phyloP scores from a whole-genome alignment of 37 sponge, comb jelly and placozoan genomes.

The Tethya wilhelma region DNA sequence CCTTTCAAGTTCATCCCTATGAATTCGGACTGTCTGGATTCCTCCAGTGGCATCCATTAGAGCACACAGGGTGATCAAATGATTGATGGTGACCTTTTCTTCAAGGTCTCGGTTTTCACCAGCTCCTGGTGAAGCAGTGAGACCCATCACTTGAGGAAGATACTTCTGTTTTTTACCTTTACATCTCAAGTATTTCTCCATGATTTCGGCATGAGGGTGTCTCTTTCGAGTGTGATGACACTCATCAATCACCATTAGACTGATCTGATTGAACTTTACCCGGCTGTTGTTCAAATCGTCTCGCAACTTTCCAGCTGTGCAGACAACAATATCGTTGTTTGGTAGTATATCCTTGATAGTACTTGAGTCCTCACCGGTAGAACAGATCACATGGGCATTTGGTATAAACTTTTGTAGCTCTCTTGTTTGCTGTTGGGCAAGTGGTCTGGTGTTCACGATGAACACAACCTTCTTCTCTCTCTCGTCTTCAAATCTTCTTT shows the following conservation, averaged over 20 bases:
- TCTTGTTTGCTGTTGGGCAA: conserved; percentile 59
- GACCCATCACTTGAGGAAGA: conserved; percentile 62
- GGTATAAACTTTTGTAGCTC: conserved; percentile 31
- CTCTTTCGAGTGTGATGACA: conserved; percentile 55
- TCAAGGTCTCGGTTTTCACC: conserved; percentile 33
- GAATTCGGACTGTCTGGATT: conserved; percentile 25
- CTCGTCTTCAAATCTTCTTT: not conserved
- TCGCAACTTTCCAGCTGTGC: conserved; percentile 65
- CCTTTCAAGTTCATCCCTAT: conserved; percentile 30
- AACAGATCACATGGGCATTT: conserved; percentile 6
- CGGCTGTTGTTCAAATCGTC: not conserved
- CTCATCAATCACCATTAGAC: conserved; percentile 62
- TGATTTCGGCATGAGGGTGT: conserved; percentile 34
- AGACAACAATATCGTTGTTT: conserved; percentile 48
- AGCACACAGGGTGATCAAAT: conserved; percentile 61
- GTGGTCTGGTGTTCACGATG: conserved; percentile 47
- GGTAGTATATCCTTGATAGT: not conserved
- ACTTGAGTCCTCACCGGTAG: conserved; percentile 18
- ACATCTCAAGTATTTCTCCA: conserved; percentile 51
- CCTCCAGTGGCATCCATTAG: conserved; percentile 71
- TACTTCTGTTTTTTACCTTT: not conserved
- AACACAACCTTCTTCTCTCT: conserved; percentile 27
- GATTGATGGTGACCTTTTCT: conserved; percentile 24
- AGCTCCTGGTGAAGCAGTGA: conserved; percentile 84
- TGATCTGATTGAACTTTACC: conserved; percentile 20